Evolutionary conservation across 2,888 invertebrate genomes (phyloP), one percentile per base, ranked within the genome.

Genomic region (Baccha elongata): DNA sequence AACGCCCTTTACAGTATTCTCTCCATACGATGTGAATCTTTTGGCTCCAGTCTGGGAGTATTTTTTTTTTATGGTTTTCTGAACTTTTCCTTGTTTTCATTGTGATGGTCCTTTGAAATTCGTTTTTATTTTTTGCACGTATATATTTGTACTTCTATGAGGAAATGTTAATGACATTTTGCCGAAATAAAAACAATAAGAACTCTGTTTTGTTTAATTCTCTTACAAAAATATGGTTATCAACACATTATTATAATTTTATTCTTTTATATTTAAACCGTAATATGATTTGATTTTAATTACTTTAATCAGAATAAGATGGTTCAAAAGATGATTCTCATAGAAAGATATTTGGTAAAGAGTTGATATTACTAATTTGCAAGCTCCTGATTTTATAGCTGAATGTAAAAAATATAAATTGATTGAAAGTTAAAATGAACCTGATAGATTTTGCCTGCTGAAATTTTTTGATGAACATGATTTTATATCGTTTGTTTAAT

Each of bases 11-110:
- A 6, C 15, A 29, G n/a, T 23, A 40, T 13, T 10, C 29, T 7
- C n/a, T 29, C 32, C 2, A 17, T 8, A 1, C 13, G 40, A 42
- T 29, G 60, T 17, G 60, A 60, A 26, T 29, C 26, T 42, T 29
- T 44, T 60, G 60, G 60, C 60, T 60, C 60, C 60, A 60, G 60
- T 60, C 60, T 60, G 42, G 7, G 17, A 26, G 26, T 17, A 17
- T n/a, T n/a, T n/a, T n/a, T n/a, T n/a, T n/a, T 60, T 60, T 60
- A 26, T 17, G 29, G 40, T 44, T 60, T 60, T 17, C 17, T 60
- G 42, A 60, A 15, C 42, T 42, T 44, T 60, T 42, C 55, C 37
- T 40, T 55, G 21, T 40, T 55, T 15, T 21, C 55, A 19, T 60
- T 60, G 42, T 44, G 17, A 42, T 60, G 42, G 21, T 15, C 60